Conservation (phyloP, 2,888 invertebrate genomes). For the Heliconius cydno region DNA sequence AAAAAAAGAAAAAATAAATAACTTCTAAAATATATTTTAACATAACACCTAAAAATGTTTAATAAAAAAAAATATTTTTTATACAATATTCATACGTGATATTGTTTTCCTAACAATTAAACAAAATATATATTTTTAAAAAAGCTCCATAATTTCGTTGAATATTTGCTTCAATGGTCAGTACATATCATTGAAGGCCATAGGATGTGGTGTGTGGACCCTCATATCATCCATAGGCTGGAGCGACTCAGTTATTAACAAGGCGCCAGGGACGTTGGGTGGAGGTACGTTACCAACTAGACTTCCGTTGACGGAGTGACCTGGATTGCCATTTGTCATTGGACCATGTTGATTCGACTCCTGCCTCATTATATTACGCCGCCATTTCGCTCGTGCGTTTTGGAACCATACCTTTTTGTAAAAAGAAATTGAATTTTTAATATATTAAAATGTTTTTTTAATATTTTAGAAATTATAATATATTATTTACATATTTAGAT, state of each 20-base stretch:
- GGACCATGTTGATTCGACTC: conserved; percentile 76
- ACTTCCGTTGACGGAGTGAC: conserved; percentile 58
- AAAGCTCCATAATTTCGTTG: not conserved
- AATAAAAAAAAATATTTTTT: not conserved
- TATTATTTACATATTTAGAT: too few species aligned
- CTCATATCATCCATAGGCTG: conserved; percentile 72
- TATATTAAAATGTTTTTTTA: too few species aligned
- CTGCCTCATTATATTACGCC: conserved; percentile 95
- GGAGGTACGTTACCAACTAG: conserved; percentile 54
- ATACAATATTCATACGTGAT: not conserved
- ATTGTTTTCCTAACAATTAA: too few species aligned
- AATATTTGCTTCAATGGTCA: conserved; percentile 53
- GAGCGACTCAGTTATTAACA: conserved; percentile 66
- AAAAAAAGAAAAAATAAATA: not conserved
- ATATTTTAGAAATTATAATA: too few species aligned
- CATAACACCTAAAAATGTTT: conserved; percentile 1
- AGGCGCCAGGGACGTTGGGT: conserved; percentile 54
- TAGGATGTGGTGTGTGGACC: conserved; percentile 70
- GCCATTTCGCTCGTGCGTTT: conserved; percentile 99
- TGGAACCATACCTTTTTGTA: conserved; percentile 97
- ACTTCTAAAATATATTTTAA: conserved; percentile 4
- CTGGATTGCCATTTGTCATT: conserved; percentile 58
- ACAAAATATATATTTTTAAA: not conserved
- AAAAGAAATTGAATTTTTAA: not conserved
- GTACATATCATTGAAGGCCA: conserved; percentile 73